Evolutionary conservation across 2,113 vertebrate species (phyloP).

Genomic region (Notothenia rossii): DNA sequence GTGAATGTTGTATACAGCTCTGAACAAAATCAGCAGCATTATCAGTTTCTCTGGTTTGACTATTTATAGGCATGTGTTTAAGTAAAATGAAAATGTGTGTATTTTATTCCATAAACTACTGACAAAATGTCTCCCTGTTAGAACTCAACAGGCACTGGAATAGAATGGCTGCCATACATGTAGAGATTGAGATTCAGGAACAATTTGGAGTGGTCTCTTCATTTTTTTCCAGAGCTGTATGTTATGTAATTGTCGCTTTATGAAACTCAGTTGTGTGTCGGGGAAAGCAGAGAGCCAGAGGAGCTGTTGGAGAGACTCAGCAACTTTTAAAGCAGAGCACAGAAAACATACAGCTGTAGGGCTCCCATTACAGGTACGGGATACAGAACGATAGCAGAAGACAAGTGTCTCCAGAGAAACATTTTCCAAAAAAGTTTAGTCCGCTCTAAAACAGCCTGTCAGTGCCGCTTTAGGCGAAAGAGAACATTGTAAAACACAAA

Average conservation of each 20-base stretch:
- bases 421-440: slow-evolving; percentile 1
- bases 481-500: not conserved
- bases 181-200: too few relatives aligned
- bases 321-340: slow-evolving; percentile 20
- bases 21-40: not conserved
- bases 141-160: too few relatives aligned
- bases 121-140: too few relatives aligned
- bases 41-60: too few relatives aligned
- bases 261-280: slow-evolving; percentile 20
- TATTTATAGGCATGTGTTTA: too few relatives aligned
- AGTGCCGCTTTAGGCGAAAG: slow-evolving; percentile 9
- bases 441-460: slow-evolving; percentile 1
- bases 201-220: too few relatives aligned
- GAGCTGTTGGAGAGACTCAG: slow-evolving; percentile 23
- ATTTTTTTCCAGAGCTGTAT: too few relatives aligned
- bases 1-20: not conserved
- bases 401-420: slow-evolving; percentile 26
- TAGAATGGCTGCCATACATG: too few relatives aligned
- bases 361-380: slow-evolving; percentile 31
- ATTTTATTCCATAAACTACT: too few relatives aligned
- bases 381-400: slow-evolving; percentile 21
- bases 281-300: slow-evolving; percentile 14
- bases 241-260: not conserved
- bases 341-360: slow-evolving; percentile 23
- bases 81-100: too few relatives aligned